Base-by-base conservation (phyloP, 2,888 invertebrate species). In the Eurytoma adleriae region DNA sequence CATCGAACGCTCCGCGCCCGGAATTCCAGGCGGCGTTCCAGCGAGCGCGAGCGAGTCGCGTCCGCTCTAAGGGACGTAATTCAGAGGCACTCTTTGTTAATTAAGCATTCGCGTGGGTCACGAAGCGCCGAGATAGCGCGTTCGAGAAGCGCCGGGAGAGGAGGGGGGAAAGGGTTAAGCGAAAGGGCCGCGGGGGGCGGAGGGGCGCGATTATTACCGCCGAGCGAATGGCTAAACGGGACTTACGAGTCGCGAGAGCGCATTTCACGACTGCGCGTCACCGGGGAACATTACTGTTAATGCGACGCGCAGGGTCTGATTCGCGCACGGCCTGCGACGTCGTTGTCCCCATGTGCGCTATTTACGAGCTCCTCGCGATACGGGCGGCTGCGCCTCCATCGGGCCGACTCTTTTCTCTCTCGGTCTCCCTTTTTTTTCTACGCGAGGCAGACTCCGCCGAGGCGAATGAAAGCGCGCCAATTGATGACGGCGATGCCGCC, bases 61-160 rank as follows among this genome's bases (percentile, higher is more conserved):
- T 54, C 54, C 54, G 40, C 54, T 56, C 72, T 73, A 10, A 54
- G 64, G 30, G 64, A 64, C 52, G 75, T 67, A 75, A 75, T 75
- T 59, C 68, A 71, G 61, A 68, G 73, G 20, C 68, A n/a, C 64
- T 74, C 66, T 79, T 74, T 24, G 79, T 75, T 79, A 79, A 79
- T 79, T 79, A 79, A 79, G 75, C 75, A 68, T 73, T 78, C 78
- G 68, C 68, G 72, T 68, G 20, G 54, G 48, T n/a, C 24, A 69
- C 48, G 59, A 59, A 59, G 40, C 24, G 3, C 30, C 14, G 68
- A 50, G 70, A 70, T 56, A 56, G 52, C 40, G 30, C 48, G 50
- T 40, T 40, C 40, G 40, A 40, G 40, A 10, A 40, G 40, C 40
- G 40, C 40, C 14, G 24, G 12, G 62, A 2, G 13, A 2, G 69